Base-by-base conservation (phyloP, 2,888 invertebrate species). In the Drosophila anomalipes region DNA sequence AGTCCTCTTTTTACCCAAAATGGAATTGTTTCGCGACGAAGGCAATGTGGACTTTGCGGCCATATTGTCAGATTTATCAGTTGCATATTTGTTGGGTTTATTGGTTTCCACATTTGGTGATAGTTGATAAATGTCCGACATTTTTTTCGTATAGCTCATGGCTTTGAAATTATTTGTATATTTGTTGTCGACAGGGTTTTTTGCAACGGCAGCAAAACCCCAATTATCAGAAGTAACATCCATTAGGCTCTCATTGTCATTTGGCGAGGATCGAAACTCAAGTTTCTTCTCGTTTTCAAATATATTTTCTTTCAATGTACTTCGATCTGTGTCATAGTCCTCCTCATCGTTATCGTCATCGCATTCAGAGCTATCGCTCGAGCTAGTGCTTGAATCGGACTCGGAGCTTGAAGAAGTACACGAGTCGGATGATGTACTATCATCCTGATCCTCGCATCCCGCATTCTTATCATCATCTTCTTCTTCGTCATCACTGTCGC, bases 201-300 rank as follows among this genome's bases (percentile, higher is more conserved):
- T 95, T 30, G 95, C 95, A 77, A 95, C 95, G 32, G 95, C 95
- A 7, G 95, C 95, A 92, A 95, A 95, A 1, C 95, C 95, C 95
- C 95, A 95, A 74, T 92, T 92, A 67, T 92, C 92, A 59, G 92
- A 92, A 44, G 91, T 91, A 4, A 58, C 65, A 22, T 90, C 86
- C 3, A 74, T 47, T 19, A 76, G 69, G 44, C 71, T 71, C 22
- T 78, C 62, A 30, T 81, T 78, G 14, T 76, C 80, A 51, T 66
- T 76, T 53, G 74, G 51, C 44, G 70, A 83, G 52, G 82, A 72
- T 39, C 78, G 71, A 9, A 78, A 67, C 49, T 72, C 77, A 66
- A 79, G 87, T 75, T 86, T 92, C 63, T 86, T 91, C 51, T 81
- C 81, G 58, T 86, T 91, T 44, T 90, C 90, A 61, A 91, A 89